phyloP scores from a whole-genome alignment of 2,888 invertebrate species.

The Tineola bisselliella region DNA sequence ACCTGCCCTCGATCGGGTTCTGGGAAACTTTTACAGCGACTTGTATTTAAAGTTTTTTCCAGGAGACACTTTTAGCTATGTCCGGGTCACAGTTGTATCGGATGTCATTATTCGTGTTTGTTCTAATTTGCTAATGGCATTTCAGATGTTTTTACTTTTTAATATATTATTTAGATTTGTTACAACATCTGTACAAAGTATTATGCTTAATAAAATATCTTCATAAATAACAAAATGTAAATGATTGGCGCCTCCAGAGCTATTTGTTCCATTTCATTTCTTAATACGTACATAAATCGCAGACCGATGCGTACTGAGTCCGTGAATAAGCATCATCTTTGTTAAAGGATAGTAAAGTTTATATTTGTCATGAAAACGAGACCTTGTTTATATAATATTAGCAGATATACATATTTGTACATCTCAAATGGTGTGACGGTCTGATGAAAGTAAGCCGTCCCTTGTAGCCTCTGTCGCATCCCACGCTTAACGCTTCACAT shows the following conservation, averaged over 20 bases:
- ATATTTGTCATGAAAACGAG: constrained; percentile 33
- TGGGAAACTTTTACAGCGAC: constrained; percentile 50
- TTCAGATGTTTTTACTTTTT: not conserved
- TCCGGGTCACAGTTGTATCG: constrained; percentile 20
- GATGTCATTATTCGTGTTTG: constrained; percentile 15
- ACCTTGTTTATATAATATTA: constrained; percentile 56
- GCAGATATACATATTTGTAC: constrained; percentile 57
- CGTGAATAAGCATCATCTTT: not conserved
- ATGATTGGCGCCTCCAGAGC: constrained; percentile 50
- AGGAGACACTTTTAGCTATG: constrained; percentile 40
- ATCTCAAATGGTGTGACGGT: constrained; percentile 33
- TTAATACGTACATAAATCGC: not conserved
- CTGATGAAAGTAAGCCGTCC: constrained; percentile 44
- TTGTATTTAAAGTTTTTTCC: constrained; percentile 40
- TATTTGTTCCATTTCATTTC: constrained; percentile 30
- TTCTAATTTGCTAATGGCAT: constrained; percentile 10
- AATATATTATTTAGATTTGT: too few species aligned
- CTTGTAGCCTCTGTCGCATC: constrained; percentile 41
- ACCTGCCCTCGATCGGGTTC: constrained; percentile 52
- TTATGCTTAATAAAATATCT: not conserved
- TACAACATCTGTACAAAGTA: not conserved
- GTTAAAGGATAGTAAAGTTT: not conserved
- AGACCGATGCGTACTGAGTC: not conserved
- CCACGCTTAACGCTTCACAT: constrained; percentile 33
- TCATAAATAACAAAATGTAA: too few species aligned